A percentile compares a stretch with the other conserved stretches of the same genome.
Evolutionary conservation across 1,140 invertebrate genomes (phyloP).

Genomic region (Drosophila pruinosa): DNA sequence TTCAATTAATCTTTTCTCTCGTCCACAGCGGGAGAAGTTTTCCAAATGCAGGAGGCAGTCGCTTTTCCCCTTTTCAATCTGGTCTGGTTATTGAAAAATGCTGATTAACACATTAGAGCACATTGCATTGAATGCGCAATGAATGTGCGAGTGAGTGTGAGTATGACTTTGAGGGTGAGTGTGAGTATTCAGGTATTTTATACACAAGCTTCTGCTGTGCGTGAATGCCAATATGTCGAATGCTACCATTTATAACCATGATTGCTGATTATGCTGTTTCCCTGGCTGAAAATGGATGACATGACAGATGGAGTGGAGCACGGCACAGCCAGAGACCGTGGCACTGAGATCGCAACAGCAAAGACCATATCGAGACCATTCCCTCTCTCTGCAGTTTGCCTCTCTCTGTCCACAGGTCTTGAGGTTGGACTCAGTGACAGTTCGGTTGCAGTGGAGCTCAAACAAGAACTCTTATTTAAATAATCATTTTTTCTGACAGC

Average conservation of each 20-base stretch:
- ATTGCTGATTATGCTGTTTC: slow-evolving; percentile 82
- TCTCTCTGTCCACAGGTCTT: slow-evolving; percentile 19
- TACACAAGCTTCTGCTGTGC: slow-evolving; percentile 50
- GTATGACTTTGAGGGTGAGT: slow-evolving; percentile 3
- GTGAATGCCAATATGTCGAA: slow-evolving; percentile 81
- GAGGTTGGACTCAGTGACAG: slow-evolving; percentile 62
- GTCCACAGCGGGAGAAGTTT: slow-evolving; percentile 4
- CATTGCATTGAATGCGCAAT: slow-evolving; percentile 58
- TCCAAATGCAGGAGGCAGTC: slow-evolving; percentile 1
- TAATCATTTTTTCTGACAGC: slow-evolving; percentile 83
- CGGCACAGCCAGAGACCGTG: slow-evolving; percentile 52
- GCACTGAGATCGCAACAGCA: slow-evolving; percentile 1
- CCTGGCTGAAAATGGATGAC: slow-evolving; percentile 80
- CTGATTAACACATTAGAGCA: slow-evolving; percentile 78
- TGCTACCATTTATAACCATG: slow-evolving; percentile 81
- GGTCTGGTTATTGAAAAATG: slow-evolving; percentile 77
- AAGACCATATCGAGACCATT: neutral
- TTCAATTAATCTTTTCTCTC: slow-evolving; percentile 58
- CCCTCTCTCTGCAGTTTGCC: neutral
- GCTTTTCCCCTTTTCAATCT: slow-evolving; percentile 1
- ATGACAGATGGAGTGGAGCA: slow-evolving; percentile 78
- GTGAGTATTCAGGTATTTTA: slow-evolving; percentile 23
- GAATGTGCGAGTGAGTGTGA: slow-evolving; percentile 36
- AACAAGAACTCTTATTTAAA: slow-evolving; percentile 80
- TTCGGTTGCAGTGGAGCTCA: slow-evolving; percentile 71